Base-by-base conservation (phyloP, 2,797 vertebrate genomes). In the Cottoperca gobio region DNA sequence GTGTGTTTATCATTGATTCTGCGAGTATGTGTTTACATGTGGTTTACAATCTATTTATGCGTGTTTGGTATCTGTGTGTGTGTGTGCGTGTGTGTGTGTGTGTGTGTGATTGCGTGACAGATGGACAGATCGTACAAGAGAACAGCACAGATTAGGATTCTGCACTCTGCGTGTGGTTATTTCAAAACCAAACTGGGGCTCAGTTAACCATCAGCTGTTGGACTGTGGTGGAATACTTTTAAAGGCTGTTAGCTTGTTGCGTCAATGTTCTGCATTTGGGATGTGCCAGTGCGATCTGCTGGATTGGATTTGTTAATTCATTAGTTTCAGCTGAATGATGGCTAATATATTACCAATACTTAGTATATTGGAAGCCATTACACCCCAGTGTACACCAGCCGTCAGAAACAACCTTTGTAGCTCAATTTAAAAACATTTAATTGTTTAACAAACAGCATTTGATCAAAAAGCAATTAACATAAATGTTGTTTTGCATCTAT, bases 91-190 rank as follows among this genome's bases (percentile, higher is more conserved):
- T 61, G 24, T 76, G 26, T 71, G n/a, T 67, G 17, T 76, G 43
- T 8, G 23, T 60, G 73, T 74, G 67, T 76, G 24, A 16, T 66
- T 52, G 73, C 7, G 21, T 81, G 91, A 78, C 89, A 92, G 89
- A 90, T 90, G 86, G 85, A 74, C 81, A 60, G 80, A 79, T 89
- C 70, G 52, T 60, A 78, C 68, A 70, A 81, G 80, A 81, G 73
- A 80, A 81, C 63, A 87, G 78, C 83, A 78, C 80, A 89, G 89
- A 91, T 90, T 93, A 89, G 78, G 76, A 74, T 72, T 77, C 57
- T 62, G 40, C 33, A 6, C 43, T 61, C 6, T 68, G 63, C 45
- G 33, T 14, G 72, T 13, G 58, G 48, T 79, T 78, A 58, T 84
- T 63, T 84, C 73, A 72, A 78, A 81, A 79, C 67, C 76, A 76